phyloP scores from a whole-genome alignment of 2,797 vertebrate genomes.

The Oryzias dopingdopingensis region DNA sequence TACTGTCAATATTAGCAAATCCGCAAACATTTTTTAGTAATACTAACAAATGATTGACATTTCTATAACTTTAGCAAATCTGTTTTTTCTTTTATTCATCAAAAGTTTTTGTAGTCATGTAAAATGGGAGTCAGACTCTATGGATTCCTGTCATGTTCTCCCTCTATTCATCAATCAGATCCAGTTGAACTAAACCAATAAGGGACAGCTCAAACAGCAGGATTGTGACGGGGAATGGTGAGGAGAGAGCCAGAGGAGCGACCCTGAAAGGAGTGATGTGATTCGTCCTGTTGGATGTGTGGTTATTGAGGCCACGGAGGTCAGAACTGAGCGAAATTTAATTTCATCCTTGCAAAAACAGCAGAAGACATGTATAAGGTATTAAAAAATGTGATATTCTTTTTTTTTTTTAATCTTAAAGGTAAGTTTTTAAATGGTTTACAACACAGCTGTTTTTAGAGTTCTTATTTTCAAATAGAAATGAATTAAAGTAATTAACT shows the following conservation, averaged over 20 bases:
- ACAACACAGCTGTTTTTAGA: too few relatives aligned
- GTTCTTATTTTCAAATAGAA: too few relatives aligned
- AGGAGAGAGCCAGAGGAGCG: constrained; percentile 36
- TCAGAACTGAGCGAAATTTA: constrained; percentile 52
- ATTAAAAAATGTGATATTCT: too few relatives aligned
- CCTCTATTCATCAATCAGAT: constrained; percentile 65
- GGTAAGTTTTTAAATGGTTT: too few relatives aligned
- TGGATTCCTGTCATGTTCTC: constrained; percentile 31
- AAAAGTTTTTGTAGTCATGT: neutral
- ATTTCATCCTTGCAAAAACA: constrained; percentile 9
- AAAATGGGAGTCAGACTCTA: constrained; percentile 43
- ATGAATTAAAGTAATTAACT: too few relatives aligned
- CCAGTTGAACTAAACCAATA: constrained; percentile 72
- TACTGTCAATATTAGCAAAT: neutral
- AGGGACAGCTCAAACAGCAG: constrained; percentile 51
- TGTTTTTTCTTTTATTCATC: neutral
- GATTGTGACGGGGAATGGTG: constrained; percentile 19
- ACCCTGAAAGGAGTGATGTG: constrained; percentile 38
- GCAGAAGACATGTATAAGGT: neutral
- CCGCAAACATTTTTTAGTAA: neutral
- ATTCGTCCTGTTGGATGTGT: constrained; percentile 22
- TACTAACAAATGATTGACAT: constrained; percentile 1
- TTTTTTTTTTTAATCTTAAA: too few relatives aligned
- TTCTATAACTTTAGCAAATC: constrained; percentile 11
- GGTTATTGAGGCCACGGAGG: constrained; percentile 23